Conservation (phyloP, 2,797 vertebrate species). For the Channa striata region DNA sequence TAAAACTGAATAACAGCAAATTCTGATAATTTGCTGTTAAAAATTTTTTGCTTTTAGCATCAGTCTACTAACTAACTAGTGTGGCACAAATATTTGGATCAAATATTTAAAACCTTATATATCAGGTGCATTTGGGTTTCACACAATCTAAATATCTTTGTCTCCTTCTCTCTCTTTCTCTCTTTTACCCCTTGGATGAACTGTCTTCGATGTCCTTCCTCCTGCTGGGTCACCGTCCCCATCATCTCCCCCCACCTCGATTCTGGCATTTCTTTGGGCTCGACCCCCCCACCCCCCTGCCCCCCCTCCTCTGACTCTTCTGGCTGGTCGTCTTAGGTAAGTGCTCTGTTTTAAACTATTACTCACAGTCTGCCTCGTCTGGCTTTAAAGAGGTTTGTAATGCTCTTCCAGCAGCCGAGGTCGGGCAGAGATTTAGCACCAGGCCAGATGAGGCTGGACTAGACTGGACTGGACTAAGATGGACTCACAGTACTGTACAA, state of each 20-base stretch:
- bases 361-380: slow-evolving; percentile 64
- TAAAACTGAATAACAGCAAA: no score
- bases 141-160: not conserved
- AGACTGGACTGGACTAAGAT: slow-evolving; percentile 2
- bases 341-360: slow-evolving; percentile 75
- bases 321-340: slow-evolving; percentile 73
- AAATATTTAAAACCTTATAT: not conserved
- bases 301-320: slow-evolving; percentile 46
- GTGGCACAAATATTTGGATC: no score
- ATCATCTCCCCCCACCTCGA: not conserved
- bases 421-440: slow-evolving; percentile 35
- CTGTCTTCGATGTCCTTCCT: slow-evolving; percentile 14
- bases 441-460: not conserved
- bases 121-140: not conserved
- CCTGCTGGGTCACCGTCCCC: slow-evolving; percentile 34
- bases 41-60: not conserved
- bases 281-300: slow-evolving; percentile 9
- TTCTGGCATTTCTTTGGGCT: slow-evolving; percentile 39
- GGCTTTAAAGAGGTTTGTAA: slow-evolving; percentile 41
- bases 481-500: slow-evolving; percentile 23
- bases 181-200: not conserved
- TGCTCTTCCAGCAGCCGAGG: slow-evolving; percentile 29
- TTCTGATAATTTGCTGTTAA: no score
- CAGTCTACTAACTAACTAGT: not conserved
- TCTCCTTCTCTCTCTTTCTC: not conserved